A percentile compares a stretch with the other conserved stretches of the same genome.
Evolutionary conservation across 2,888 invertebrate species (phyloP).

Genomic region (Seira sanloemensis): DNA sequence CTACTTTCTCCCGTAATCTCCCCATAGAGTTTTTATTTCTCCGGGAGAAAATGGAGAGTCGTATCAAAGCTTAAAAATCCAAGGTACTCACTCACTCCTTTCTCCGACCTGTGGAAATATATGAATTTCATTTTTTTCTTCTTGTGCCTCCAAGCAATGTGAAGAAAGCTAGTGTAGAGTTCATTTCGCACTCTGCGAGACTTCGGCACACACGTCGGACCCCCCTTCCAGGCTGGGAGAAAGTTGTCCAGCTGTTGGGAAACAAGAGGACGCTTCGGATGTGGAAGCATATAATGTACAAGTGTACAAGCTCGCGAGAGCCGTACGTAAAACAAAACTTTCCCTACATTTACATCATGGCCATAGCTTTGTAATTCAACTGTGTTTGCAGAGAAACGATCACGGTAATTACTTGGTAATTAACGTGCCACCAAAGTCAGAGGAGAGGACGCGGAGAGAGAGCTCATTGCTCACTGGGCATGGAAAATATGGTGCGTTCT

Average conservation of each 20-base stretch:
- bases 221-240: background rate
- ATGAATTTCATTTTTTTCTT: no score
- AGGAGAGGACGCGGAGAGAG: background rate
- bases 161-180: no score
- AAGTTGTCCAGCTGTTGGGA: constrained; percentile 17
- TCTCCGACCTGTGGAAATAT: no score
- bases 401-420: constrained; percentile 14
- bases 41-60: no score
- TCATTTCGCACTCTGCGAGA: no score
- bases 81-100: no score
- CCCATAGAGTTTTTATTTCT: background rate
- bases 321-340: background rate
- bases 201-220: no score
- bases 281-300: no score
- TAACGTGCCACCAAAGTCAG: background rate
- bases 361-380: background rate
- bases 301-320: background rate
- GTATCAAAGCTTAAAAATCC: no score
- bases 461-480: background rate
- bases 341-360: background rate
- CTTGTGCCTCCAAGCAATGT: no score
- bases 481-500: no score
- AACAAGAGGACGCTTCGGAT: background rate
- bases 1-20: background rate
- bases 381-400: background rate